phyloP scores from a whole-genome alignment of 2,113 vertebrate species.

The Lynx canadensis region DNA sequence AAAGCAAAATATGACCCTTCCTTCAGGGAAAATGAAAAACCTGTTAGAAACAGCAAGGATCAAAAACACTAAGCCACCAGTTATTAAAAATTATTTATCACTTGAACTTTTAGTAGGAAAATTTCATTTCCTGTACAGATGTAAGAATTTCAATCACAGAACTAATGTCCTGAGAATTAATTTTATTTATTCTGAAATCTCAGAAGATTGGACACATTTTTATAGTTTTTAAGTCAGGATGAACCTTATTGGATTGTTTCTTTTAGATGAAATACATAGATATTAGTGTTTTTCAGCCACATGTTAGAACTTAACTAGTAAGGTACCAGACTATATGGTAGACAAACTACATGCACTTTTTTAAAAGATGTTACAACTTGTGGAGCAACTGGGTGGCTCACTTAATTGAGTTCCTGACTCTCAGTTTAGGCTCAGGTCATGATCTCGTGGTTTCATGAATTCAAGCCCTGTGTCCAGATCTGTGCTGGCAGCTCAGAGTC shows the following conservation, averaged over 20 bases:
- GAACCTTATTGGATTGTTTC: background rate
- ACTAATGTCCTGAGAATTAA: conserved; percentile 33
- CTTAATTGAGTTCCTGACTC: too few species aligned
- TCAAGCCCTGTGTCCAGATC: too few species aligned
- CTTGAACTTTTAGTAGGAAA: conserved; percentile 55
- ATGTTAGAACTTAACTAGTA: background rate
- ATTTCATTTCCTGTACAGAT: conserved; percentile 28
- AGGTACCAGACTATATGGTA: background rate
- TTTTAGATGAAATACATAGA: background rate
- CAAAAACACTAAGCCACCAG: conserved; percentile 36
- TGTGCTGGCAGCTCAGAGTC: too few species aligned
- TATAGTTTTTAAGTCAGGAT: background rate
- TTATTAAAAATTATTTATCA: conserved; percentile 71
- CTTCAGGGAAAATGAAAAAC: conserved; percentile 57
- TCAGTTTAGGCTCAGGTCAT: too few species aligned
- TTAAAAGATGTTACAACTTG: background rate
- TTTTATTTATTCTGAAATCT: conserved; percentile 45
- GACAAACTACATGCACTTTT: background rate
- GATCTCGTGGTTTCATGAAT: too few species aligned
- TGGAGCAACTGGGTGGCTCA: background rate
- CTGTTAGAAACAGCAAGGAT: conserved; percentile 41
- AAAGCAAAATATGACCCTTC: background rate
- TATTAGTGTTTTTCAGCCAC: background rate
- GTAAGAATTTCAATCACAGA: conserved; percentile 36
- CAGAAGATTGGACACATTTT: background rate